These are phyloP conservation scores for Laothoe populi DNA, from an alignment of 2,888 invertebrate species.

Conservation along the genomic window DNA sequence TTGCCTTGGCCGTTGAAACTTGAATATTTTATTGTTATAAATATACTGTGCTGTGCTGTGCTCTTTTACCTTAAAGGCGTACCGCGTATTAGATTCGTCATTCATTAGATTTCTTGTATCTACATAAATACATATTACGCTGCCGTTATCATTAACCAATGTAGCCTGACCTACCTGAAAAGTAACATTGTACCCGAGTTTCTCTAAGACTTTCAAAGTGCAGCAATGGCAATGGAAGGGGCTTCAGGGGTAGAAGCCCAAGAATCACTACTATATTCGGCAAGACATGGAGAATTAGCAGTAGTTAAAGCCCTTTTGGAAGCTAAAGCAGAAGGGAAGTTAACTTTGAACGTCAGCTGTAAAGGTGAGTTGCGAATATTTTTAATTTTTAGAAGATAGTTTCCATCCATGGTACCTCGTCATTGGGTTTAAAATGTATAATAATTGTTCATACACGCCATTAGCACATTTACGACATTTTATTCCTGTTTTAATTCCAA, in stretches of 20 bases:
- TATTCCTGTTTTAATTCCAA: no score
- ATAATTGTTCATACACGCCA: no score
- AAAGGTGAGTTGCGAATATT: constrained; percentile 80
- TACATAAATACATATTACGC: no score
- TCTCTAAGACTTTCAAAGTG: neutral
- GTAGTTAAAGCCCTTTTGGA: constrained; percentile 83
- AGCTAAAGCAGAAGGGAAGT: constrained; percentile 76
- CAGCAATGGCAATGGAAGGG: constrained; percentile 55
- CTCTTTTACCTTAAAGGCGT: no score
- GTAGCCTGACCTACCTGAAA: neutral
- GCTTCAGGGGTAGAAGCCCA: constrained; percentile 71
- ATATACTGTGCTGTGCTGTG: no score
- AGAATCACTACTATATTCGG: constrained; percentile 85
- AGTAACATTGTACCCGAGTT: neutral
- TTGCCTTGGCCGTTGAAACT: no score
- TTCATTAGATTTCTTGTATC: neutral
- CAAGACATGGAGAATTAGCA: constrained; percentile 86
- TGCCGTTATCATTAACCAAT: neutral
- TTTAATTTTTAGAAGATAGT: neutral
- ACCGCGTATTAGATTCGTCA: no score
- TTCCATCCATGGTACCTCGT: no score
- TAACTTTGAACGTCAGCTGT: constrained; percentile 86
- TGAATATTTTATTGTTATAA: no score
- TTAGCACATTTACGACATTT: no score
- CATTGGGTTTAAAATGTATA: no score